Conservation (phyloP, 2,797 vertebrate genomes). For the Bothrops alternatus region DNA sequence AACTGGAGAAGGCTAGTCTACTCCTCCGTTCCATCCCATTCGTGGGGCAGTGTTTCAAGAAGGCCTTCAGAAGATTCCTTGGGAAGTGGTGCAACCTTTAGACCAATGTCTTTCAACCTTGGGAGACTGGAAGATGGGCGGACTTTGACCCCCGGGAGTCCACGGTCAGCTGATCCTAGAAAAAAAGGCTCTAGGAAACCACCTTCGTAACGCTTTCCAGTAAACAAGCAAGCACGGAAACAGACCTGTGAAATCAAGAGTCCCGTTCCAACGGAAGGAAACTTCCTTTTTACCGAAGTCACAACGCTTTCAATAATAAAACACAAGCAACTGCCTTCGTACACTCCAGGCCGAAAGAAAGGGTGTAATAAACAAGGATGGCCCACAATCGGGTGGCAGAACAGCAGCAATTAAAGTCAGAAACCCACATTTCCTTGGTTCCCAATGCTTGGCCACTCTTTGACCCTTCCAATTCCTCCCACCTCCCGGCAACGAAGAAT, state of each 20-base stretch:
- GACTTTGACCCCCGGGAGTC: background rate
- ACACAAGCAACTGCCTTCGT: background rate
- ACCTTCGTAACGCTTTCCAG: background rate
- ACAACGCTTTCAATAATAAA: background rate
- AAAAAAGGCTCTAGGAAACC: background rate
- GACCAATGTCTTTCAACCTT: background rate
- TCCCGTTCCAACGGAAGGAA: background rate
- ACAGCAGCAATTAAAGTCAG: background rate
- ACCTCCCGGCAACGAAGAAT: constrained; percentile 47
- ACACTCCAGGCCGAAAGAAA: background rate
- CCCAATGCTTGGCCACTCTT: constrained; percentile 26
- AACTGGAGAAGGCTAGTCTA: background rate
- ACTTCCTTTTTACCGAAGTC: background rate
- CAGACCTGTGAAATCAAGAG: background rate
- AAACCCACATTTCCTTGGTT: background rate
- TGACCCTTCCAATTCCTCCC: background rate
- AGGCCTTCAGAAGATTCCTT: background rate
- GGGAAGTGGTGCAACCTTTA: background rate
- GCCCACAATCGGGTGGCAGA: background rate
- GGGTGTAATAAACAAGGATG: background rate
- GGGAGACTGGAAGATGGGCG: background rate
- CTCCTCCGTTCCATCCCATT: background rate
- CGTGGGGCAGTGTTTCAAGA: background rate
- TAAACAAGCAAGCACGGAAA: background rate
- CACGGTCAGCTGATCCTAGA: background rate